Percentiles rank a stretch among this genome's conserved stretches.
These are phyloP conservation scores for Ploceus nigricollis DNA, from an alignment of 2,113 vertebrate species.

Conservation along the genomic window DNA sequence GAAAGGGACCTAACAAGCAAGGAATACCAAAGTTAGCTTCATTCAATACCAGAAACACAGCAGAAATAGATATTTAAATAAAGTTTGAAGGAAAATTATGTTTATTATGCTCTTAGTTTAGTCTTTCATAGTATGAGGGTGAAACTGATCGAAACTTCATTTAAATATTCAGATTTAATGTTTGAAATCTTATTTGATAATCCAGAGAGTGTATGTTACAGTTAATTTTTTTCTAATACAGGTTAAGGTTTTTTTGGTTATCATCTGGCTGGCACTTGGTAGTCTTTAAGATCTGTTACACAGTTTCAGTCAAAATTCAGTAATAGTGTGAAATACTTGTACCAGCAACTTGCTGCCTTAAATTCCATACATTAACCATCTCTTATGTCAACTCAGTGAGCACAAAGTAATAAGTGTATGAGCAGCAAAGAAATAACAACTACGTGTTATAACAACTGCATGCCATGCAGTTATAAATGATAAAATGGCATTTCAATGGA, in stretches of 20 bases:
- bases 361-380: background rate
- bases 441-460: too few relatives aligned
- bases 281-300: background rate
- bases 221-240: background rate
- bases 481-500: background rate
- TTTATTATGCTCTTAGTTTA: background rate
- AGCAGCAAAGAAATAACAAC: background rate
- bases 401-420: background rate
- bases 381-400: background rate
- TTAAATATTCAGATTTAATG: background rate
- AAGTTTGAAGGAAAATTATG: background rate
- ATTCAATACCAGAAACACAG: background rate
- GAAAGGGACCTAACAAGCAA: background rate
- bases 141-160: background rate
- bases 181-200: background rate
- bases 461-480: background rate
- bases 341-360: background rate
- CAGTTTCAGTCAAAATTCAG: background rate
- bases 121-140: background rate
- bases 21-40: background rate
- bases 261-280: background rate
- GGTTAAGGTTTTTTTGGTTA: background rate
- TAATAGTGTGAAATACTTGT: background rate
- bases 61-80: background rate
- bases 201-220: background rate